phyloP scores from a whole-genome alignment of 2,888 invertebrate genomes.

The Noctua pronuba region DNA sequence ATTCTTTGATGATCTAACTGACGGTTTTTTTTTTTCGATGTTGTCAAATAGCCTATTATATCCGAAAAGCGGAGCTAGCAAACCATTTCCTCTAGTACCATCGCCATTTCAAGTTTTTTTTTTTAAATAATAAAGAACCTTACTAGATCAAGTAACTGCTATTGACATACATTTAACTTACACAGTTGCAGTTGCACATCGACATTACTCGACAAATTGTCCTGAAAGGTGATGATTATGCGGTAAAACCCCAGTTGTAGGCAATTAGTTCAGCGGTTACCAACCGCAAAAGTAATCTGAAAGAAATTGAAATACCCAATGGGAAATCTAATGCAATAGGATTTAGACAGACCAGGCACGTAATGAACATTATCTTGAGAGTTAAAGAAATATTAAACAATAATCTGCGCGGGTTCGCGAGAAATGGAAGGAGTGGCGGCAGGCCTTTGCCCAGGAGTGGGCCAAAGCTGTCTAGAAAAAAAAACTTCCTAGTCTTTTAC shows the following conservation, averaged over 20 bases:
- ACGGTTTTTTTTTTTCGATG: too few species aligned
- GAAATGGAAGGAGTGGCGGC: too few species aligned
- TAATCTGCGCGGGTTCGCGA: neutral
- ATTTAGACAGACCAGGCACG: neutral
- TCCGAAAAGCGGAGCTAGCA: too few species aligned
- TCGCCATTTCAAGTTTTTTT: neutral
- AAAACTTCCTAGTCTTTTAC: neutral
- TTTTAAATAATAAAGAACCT: constrained; percentile 5
- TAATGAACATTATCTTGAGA: neutral
- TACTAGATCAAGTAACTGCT: constrained; percentile 18
- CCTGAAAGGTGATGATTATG: constrained; percentile 50
- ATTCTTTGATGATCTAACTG: too few species aligned
- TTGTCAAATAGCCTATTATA: too few species aligned
- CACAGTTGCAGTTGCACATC: constrained; percentile 29
- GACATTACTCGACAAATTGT: constrained; percentile 49
- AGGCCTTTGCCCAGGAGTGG: too few species aligned
- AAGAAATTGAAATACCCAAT: constrained; percentile 28
- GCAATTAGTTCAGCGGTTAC: constrained; percentile 49
- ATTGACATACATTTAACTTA: constrained; percentile 28
- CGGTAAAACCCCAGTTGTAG: constrained; percentile 44
- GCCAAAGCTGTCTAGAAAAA: too few species aligned
- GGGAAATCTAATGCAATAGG: constrained; percentile 13
- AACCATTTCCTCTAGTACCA: neutral
- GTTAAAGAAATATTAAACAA: neutral
- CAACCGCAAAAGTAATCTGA: constrained; percentile 45